Base-by-base conservation (phyloP, 2,888 invertebrate genomes). In the Xylocampa areola region DNA sequence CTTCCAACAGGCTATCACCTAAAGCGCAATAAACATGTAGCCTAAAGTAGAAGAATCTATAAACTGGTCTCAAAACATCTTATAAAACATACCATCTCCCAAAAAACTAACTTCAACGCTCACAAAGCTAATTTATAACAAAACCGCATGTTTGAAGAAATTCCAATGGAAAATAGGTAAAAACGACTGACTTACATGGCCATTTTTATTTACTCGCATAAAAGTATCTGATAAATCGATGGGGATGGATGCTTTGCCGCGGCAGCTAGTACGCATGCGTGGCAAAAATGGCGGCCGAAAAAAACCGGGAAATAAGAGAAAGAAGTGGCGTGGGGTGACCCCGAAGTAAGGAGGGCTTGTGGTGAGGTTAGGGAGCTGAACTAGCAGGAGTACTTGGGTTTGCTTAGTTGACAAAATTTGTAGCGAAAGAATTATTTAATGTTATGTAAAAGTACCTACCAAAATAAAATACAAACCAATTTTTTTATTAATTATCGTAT, bases 271-370 rank as follows among this genome's bases (percentile, higher is more conserved):
- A 87, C 94, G 94, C 94, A 77, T 88, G 94, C 91, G 94, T 80
- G 72, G 76, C 73, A 89, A 93, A 92, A 90, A 94, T 94, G 94
- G 94, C 94, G 82, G 74, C 86, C 84, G 84, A 88, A 93, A 94
- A 79, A 91, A 92, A 88, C 80, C 79, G 84, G 87, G 88, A 92
- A 93, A 93, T 91, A 92, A 92, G 90, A 92, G 91, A 92, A 92
- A 92, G 90, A 92, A 90, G 80, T 77, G 80, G 79, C 77, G 81
- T 82, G 86, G 85, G 77, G 78, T 74, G 76, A 80, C 80, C 79
- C 82, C 79, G 71, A 77, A 78, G 81, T 75, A 85, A 88, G 85
- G 84, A 86, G 80, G 74, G 82, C 78, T 81, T 81, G 82, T 62
- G 71, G 84, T 80, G 70, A 17, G 33, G 84, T 84, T 51, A 19